A percentile compares a stretch with the other conserved stretches of the same genome.
Evolutionary conservation across 2,113 vertebrate genomes (phyloP).

Genomic region (Tor tambroides): DNA sequence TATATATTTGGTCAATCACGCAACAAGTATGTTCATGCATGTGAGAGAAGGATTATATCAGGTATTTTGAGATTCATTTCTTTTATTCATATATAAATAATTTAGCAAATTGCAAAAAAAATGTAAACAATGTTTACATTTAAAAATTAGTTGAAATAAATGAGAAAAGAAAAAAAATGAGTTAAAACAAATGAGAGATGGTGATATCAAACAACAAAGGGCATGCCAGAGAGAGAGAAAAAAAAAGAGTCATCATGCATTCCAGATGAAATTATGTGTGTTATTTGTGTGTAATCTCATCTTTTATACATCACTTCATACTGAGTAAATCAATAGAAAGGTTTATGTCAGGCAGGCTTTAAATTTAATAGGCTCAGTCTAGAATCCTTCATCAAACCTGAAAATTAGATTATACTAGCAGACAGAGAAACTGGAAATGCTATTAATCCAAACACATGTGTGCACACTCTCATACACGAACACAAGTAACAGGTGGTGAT

Average conservation of each 20-base stretch:
- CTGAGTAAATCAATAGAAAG: neutral
- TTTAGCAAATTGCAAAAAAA: neutral
- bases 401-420: neutral
- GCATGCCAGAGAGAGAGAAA: constrained; percentile 43
- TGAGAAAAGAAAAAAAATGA: constrained; percentile 58
- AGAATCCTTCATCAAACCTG: neutral
- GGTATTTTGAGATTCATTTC: neutral
- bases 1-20: neutral
- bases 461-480: constrained; percentile 41
- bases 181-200: constrained; percentile 53
- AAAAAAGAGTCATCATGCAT: neutral
- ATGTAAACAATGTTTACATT: neutral
- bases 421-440: neutral
- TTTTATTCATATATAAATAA: neutral
- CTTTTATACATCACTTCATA: neutral
- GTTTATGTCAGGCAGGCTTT: neutral
- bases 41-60: neutral
- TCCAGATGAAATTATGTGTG: neutral
- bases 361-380: neutral
- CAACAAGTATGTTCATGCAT: neutral
- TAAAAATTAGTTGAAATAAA: neutral
- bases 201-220: constrained; percentile 11
- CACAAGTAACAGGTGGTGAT: constrained; percentile 55
- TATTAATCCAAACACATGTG: neutral
- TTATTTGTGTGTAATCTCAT: neutral